Percentiles rank a stretch among this genome's conserved stretches.
phyloP scores from a whole-genome alignment of 2,113 vertebrate species.

The Petromus typicus region DNA sequence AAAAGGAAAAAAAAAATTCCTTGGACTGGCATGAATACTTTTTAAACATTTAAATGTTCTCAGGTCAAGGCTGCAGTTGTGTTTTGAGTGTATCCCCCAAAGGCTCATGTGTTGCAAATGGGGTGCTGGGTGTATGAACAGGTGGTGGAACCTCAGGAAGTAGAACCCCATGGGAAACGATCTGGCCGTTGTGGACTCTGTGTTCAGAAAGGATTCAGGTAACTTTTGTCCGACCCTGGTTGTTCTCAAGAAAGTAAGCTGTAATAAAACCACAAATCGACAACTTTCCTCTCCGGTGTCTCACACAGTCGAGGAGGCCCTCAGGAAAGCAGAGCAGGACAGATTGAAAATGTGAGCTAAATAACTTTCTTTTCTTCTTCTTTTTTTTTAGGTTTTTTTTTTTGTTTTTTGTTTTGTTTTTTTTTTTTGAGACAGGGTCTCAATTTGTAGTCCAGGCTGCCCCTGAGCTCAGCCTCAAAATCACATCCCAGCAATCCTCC shows the following conservation, averaged over 20 bases:
- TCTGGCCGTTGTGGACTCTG: background rate
- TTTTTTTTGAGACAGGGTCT: no score
- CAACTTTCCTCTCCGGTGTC: background rate
- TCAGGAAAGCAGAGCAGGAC: background rate
- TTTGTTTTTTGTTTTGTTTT: no score
- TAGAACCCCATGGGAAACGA: background rate
- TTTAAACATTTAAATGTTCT: background rate
- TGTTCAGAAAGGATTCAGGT: background rate
- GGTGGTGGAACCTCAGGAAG: background rate
- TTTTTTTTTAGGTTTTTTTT: no score
- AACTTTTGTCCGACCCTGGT: background rate
- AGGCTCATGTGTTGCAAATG: background rate
- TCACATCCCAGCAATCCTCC: no score
- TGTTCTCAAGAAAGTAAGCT: background rate
- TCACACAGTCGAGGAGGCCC: background rate
- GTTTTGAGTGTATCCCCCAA: background rate
- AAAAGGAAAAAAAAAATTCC: background rate
- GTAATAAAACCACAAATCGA: background rate
- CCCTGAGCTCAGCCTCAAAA: no score
- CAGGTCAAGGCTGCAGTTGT: background rate
- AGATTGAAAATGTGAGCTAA: background rate
- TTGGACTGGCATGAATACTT: constrained; percentile 13
- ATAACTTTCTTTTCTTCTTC: background rate
- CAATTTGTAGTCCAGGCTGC: no score
- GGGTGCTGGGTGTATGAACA: background rate